Evolutionary conservation across 2,113 vertebrate genomes (phyloP).

Genomic region (Bujurquina vittata): DNA sequence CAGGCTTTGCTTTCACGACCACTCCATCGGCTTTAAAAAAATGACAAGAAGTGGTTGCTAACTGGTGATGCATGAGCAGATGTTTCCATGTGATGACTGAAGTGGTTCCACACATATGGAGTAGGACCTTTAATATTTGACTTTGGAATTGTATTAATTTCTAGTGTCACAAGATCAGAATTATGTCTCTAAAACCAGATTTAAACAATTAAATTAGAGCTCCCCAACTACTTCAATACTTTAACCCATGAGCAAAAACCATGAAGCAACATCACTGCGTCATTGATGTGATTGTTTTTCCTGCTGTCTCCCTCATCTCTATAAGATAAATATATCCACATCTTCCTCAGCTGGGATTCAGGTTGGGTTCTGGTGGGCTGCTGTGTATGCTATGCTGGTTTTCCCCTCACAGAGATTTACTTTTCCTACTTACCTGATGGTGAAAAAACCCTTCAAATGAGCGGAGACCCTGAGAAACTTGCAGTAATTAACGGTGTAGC

Average conservation of each 20-base stretch:
- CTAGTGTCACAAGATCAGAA: neutral
- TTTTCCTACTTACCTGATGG: slow-evolving; percentile 78
- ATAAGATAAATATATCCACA: neutral
- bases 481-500: slow-evolving; percentile 84
- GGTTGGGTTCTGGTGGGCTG: neutral
- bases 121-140: neutral
- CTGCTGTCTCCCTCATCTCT: neutral
- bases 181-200: neutral
- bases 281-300: neutral
- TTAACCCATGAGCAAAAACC: neutral
- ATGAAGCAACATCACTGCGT: neutral
- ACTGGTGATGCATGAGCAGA: slow-evolving; percentile 2
- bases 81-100: slow-evolving; percentile 33
- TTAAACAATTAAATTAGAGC: neutral
- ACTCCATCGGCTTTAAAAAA: slow-evolving; percentile 45
- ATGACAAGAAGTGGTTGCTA: slow-evolving; percentile 43
- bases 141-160: neutral
- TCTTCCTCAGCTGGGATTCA: slow-evolving; percentile 2
- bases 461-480: slow-evolving; percentile 83
- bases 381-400: neutral
- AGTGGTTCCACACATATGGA: neutral
- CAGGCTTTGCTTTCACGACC: slow-evolving; percentile 52
- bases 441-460: slow-evolving; percentile 83
- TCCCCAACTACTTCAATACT: neutral
- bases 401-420: neutral